Conservation (phyloP, 2,113 vertebrate species). For the Cinclus mexicanus region DNA sequence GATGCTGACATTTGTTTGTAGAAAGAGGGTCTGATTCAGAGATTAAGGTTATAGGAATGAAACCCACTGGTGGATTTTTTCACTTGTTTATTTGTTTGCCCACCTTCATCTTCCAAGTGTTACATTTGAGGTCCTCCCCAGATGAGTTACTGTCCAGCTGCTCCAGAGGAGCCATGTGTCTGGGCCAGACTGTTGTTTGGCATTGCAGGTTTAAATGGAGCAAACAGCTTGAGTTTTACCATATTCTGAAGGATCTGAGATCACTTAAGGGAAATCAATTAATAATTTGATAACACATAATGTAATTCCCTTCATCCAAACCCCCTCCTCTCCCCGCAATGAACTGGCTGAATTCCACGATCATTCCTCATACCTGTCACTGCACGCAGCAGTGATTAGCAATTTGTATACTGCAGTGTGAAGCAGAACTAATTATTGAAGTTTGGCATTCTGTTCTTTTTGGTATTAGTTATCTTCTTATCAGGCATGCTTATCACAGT, state of each 20-base stretch:
- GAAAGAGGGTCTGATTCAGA: not conserved
- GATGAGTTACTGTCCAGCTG: not conserved
- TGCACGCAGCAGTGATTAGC: not conserved
- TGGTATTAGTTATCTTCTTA: slow-evolving; percentile 2
- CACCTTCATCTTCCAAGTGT: not conserved
- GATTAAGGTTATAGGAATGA: not conserved
- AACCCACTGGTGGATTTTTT: not conserved
- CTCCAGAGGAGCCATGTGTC: accelerated
- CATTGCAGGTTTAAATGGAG: not conserved
- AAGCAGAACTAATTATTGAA: slow-evolving; percentile 27
- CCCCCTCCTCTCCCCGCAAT: not conserved
- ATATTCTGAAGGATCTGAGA: not conserved
- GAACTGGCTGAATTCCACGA: not conserved
- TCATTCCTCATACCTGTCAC: slow-evolving; percentile 45
- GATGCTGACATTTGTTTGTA: not conserved
- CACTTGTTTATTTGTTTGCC: not conserved
- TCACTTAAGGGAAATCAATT: slow-evolving; percentile 25
- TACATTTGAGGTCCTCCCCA: not conserved
- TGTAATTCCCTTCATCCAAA: not conserved
- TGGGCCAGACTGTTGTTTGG: not conserved
- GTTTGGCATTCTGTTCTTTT: slow-evolving; percentile 3
- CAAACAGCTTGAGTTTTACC: not conserved
- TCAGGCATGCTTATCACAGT: slow-evolving; percentile 39
- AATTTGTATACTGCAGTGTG: not conserved
- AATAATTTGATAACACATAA: slow-evolving; percentile 7